Base-by-base conservation (phyloP, 2,113 vertebrate species). In the Ahaetulla prasina region DNA sequence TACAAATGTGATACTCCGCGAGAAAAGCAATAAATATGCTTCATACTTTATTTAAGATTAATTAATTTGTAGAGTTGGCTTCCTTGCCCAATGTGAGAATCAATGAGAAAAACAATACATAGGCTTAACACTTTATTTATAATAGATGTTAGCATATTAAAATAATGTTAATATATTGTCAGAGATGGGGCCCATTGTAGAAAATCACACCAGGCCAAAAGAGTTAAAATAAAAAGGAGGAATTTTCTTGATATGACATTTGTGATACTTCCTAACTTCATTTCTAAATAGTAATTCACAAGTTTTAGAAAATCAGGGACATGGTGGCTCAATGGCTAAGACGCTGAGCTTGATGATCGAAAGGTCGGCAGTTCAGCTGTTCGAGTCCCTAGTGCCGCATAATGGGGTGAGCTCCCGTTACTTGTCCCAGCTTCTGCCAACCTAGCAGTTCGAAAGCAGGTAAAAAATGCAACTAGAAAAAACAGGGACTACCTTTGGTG, bases 141-240 rank as follows among this genome's bases (percentile, higher is more conserved):
- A 88, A 95, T 85, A 85, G 90, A 85, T 93, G 93, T 90, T 50
- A 91, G 85, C 55, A 87, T 86, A 91, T 93, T 93, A 91, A 87
- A 95, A 95, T 94, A 90, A 94, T 6, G 52, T 84, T 93, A 93
- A 88, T 88, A 84, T 94, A 85, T 49, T 43, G 47, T 95, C 94
- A 91, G 93, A 96, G 95, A 96, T 95, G 89, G 85, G 60, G 93
- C 89, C 45, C 55, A 25, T 94, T 95, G 92, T 92, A 85, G 93
- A 95, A 27, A 88, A 54, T 93, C 80, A 95, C 91, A 95, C 92
- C 90, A 91, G 90, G 91, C 88, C 43, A 89, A 30, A 23, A 27
- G 91, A 94, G 16, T 74, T n/a, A 0, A 3, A 57, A 47, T 8
- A 63, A 90, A 54, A 86, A 20, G 88, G 94, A 91, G 85, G 25